Evolutionary conservation across 2,888 invertebrate genomes (phyloP).

Genomic region (Orthonychiurus folsomi): DNA sequence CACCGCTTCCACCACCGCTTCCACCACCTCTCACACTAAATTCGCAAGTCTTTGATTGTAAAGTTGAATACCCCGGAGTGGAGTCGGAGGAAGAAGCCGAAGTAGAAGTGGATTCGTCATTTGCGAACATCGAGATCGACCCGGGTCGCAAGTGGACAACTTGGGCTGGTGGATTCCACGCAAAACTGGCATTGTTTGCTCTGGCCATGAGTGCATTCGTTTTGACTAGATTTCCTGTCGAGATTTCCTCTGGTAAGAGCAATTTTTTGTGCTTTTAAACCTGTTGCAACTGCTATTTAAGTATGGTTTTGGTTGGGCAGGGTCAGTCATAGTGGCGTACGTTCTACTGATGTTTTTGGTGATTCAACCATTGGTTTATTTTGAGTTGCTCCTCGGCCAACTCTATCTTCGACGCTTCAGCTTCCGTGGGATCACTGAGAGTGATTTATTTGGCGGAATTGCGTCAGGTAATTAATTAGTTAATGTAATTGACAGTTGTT

Average conservation of each 20-base stretch:
- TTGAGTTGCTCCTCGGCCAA: background rate
- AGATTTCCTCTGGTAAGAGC: background rate
- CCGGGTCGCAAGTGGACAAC: background rate
- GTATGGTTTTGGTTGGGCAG: background rate
- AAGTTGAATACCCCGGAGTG: too few species aligned
- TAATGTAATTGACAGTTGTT: too few species aligned
- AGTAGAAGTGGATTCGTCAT: too few species aligned
- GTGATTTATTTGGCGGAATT: background rate
- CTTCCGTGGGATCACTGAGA: background rate
- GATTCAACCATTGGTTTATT: background rate
- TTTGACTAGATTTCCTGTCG: background rate
- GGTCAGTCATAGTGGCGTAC: background rate
- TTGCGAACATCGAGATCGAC: background rate
- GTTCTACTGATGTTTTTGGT: background rate
- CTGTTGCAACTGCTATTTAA: background rate
- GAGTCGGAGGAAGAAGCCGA: too few species aligned
- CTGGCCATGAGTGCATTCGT: background rate
- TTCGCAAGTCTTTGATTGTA: too few species aligned
- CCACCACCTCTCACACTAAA: too few species aligned
- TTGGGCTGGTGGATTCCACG: too few species aligned
- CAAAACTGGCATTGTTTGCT: background rate
- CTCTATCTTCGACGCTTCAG: background rate
- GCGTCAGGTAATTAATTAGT: too few species aligned
- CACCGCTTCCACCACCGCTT: too few species aligned
- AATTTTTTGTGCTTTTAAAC: too few species aligned